Evolutionary conservation across 2,113 vertebrate genomes (phyloP), one percentile per base, ranked within the genome.

Genomic region (Gila orcuttii): DNA sequence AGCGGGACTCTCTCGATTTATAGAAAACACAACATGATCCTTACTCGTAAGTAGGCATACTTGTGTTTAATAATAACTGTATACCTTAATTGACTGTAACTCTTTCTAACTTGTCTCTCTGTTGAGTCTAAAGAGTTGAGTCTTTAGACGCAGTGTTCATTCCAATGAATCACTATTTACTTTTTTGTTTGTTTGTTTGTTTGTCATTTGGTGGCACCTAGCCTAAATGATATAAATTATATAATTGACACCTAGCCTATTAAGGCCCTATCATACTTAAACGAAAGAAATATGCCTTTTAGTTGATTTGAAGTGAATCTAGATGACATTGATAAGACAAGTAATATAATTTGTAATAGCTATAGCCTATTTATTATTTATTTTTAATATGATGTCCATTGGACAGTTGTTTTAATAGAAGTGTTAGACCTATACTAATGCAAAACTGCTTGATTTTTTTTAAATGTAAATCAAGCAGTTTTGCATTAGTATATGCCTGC

Each of bases 1-100:
- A 87, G 59, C 83, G 13, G 84, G 88, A 83, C 86, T 64, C 28
- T 39, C 86, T 68, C 79, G 68, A 85, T 64, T 31, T 66, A 86
- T 8, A 50, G 13, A 28, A 39, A 69, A 68, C 83, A 76, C 19
- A 91, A 86, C 13, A 95, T 95, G 94, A 95, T 95, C 86, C 85
- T 95, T 86, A 95, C 93, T 55, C 94, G 94, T 95, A 91, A 95
- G 94, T 95, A 12, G 21, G 0, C 23, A 4, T 62, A 31, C n/a
- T 25, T 25, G 15, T n/a, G 69, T 74, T 47, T 45, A 42, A 25
- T 9, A 25, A 47, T 57, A 64, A 5, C 23, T 4, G 11, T 62
- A 62, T 62, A 11, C n/a, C 1, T 28, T 28, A 4, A 28, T 28
- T 64, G 13, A 25, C n/a, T 4, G 25, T 12, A 64, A 64, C n/a